These are phyloP conservation scores for Luehdorfia chinensis DNA, from an alignment of 1,140 invertebrate genomes.

Conservation along the genomic window DNA sequence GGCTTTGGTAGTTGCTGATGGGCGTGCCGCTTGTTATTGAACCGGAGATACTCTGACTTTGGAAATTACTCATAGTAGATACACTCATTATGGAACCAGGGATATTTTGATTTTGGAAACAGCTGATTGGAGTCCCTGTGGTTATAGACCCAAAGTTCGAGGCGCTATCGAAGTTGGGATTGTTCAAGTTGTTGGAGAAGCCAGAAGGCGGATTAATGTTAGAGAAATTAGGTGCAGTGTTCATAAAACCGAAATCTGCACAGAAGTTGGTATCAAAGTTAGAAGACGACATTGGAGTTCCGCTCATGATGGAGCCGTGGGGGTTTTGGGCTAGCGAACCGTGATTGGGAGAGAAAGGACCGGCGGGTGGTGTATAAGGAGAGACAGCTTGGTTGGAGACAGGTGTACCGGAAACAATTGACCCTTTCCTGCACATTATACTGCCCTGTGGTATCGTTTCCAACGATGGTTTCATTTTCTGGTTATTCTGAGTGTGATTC, in stretches of 20 bases:
- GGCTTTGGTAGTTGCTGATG: slow-evolving; percentile 18
- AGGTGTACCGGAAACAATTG: slow-evolving; percentile 33
- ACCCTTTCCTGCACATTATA: slow-evolving; percentile 43
- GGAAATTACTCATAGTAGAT: slow-evolving; percentile 6
- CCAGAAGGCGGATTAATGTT: not conserved
- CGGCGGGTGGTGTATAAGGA: slow-evolving; percentile 35
- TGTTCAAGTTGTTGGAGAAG: not conserved
- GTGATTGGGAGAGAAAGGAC: slow-evolving; percentile 39
- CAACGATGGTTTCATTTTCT: slow-evolving; percentile 49
- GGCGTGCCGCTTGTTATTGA: slow-evolving; percentile 19
- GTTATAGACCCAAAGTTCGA: slow-evolving; percentile 14
- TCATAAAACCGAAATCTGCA: slow-evolving; percentile 1
- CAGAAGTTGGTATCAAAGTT: slow-evolving; percentile 5
- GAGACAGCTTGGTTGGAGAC: slow-evolving; percentile 30
- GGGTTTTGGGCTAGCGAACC: slow-evolving; percentile 20
- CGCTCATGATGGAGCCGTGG: slow-evolving; percentile 25
- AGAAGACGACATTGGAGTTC: slow-evolving; percentile 25
- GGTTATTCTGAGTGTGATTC: slow-evolving; percentile 68
- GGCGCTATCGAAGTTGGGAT: not conserved
- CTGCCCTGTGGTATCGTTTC: slow-evolving; percentile 60
- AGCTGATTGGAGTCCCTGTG: not conserved
- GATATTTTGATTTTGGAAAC: not conserved
- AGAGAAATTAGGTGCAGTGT: not conserved
- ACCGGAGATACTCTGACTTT: slow-evolving; percentile 11
- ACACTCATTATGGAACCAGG: slow-evolving; percentile 18